Evolutionary conservation across 2,113 vertebrate genomes (phyloP), one percentile per base, ranked within the genome.

Genomic region (human (Homo sapiens)): DNA sequence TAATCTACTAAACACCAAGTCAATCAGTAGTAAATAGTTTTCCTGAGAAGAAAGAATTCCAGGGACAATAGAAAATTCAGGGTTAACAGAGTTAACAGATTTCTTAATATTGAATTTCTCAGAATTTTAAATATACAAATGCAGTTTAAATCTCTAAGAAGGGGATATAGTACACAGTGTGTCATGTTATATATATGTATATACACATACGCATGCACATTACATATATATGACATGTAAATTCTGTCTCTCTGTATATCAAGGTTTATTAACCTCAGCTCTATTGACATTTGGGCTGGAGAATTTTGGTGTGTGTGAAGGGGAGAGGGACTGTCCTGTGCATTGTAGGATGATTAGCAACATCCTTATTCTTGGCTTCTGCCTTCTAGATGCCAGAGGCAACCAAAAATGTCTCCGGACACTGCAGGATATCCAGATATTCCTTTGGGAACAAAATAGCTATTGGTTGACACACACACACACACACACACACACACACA

Each of bases 61-160:
- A 87, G 11, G 5, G 17, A 76, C 50, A 57, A 75, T 4, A 75
- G 38, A 6, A 95, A 72, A 59, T 43, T 79, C 52, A 87, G 38
- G 27, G 23, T 87, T 70, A 82, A 75, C 0, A 61, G 43, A 88
- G 5, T 32, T 78, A 70, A 93, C 16, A 78, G 50, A 32, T 59
- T 79, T 79, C 20, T 93, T 76, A 59, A 78, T 83, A 78, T 64
- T 8, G 20, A 4, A 73, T 88, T 91, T 90, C 20, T 72, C 43
- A 64, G 66, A 94, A 70, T 50, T 64, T 57, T 90, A 68, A 79
- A 57, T 50, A 68, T 61, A 55, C 3, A 89, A 66, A 90, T 84
- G 16, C 0, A 80, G 2, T 8, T 83, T 87, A 82, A 30, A 40
- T 79, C 6, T 93, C 83, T 93, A 57, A 76, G 64, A 94, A 82